Evolutionary conservation across 1,140 invertebrate genomes (phyloP).

Genomic region (Himalopsyche phryganea): DNA sequence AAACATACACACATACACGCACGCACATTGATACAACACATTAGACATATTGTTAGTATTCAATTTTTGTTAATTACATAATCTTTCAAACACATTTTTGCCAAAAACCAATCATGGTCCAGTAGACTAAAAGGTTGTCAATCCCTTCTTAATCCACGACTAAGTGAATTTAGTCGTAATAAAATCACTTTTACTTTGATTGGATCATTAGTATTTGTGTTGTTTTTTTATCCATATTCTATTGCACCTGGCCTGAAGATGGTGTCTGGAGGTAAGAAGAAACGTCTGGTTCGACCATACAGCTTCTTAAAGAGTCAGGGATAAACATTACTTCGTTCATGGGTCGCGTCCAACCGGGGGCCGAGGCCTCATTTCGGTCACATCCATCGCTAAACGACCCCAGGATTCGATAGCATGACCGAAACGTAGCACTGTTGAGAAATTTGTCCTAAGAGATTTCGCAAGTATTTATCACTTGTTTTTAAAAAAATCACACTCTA

Average conservation of each 20-base stretch:
- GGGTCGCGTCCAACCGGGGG: slow-evolving; percentile 38
- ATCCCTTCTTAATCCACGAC: too few species aligned
- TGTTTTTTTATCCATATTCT: slow-evolving; percentile 28
- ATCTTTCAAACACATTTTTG: too few species aligned
- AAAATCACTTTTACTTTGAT: too few species aligned
- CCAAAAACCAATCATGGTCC: too few species aligned
- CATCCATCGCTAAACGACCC: neutral
- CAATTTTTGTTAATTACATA: slow-evolving; percentile 23
- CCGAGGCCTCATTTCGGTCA: slow-evolving; percentile 27
- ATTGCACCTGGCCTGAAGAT: slow-evolving; percentile 72
- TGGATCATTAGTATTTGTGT: neutral
- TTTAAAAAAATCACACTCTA: neutral
- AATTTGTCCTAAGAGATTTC: neutral
- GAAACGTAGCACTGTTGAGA: neutral
- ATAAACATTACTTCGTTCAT: slow-evolving; percentile 67
- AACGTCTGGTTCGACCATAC: slow-evolving; percentile 81
- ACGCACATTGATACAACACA: slow-evolving; percentile 8
- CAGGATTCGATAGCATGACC: neutral
- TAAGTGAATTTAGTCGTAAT: too few species aligned
- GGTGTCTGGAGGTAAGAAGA: slow-evolving; percentile 77
- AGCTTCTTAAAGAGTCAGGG: slow-evolving; percentile 74
- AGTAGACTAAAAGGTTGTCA: too few species aligned
- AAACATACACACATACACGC: too few species aligned
- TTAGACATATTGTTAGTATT: neutral
- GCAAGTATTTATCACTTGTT: neutral